Evolutionary conservation across 2,888 invertebrate genomes (phyloP).

Genomic region (Tiphia femorata): DNA sequence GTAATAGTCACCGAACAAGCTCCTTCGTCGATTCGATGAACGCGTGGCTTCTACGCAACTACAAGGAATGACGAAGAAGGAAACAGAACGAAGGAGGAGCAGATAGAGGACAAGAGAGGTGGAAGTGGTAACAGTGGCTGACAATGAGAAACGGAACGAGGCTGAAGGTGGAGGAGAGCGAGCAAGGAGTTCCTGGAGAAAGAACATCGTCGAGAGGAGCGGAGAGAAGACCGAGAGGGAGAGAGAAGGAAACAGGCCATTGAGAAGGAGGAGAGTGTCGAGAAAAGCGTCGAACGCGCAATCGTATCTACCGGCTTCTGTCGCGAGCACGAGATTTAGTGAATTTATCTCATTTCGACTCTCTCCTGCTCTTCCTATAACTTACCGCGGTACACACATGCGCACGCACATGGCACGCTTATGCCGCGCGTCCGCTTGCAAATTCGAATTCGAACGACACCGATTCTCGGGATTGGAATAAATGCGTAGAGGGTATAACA

Average conservation of each 20-base stretch:
- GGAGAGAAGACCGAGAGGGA: background rate
- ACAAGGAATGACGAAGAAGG: background rate
- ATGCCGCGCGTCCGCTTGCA: conserved; percentile 12
- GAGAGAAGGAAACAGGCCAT: background rate
- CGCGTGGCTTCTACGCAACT: background rate
- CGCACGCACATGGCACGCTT: too few species aligned
- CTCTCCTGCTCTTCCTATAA: conserved; percentile 8
- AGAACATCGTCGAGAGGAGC: background rate
- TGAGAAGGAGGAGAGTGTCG: background rate
- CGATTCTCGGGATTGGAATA: conserved; percentile 28
- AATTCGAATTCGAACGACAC: conserved; percentile 25
- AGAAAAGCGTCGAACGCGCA: background rate
- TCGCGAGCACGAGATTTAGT: conserved; percentile 11
- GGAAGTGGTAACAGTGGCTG: too few species aligned
- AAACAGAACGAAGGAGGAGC: background rate
- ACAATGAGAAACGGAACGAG: too few species aligned
- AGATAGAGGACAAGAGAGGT: background rate
- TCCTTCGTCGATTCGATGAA: background rate
- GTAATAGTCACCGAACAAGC: background rate
- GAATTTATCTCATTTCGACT: conserved; percentile 23
- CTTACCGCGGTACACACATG: too few species aligned
- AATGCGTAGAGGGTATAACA: conserved; percentile 16
- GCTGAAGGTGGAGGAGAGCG: too few species aligned
- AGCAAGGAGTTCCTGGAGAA: too few species aligned
- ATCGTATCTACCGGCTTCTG: conserved; percentile 4